phyloP scores from a whole-genome alignment of 2,113 vertebrate genomes.

The Notarius lentiginosus region DNA sequence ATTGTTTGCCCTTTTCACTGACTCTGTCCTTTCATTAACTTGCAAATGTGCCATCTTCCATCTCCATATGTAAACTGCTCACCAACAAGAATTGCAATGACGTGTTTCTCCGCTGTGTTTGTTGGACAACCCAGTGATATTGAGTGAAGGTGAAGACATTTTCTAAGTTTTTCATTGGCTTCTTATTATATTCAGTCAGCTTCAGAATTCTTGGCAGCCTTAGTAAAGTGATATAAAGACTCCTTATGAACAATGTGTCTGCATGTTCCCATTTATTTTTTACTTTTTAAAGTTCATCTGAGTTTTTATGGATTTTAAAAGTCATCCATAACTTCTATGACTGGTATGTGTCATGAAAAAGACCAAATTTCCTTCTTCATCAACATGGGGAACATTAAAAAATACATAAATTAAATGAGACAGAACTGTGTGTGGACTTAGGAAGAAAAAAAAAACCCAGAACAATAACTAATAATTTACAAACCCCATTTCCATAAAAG shows the following conservation, averaged over 20 bases:
- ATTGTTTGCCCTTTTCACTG: conserved; percentile 65
- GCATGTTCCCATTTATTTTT: not conserved
- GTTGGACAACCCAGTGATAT: conserved; percentile 42
- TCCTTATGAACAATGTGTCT: not conserved
- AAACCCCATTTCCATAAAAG: too few species aligned
- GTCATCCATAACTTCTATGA: not conserved
- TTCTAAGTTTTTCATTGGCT: not conserved
- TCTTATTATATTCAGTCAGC: not conserved
- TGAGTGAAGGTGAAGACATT: conserved; percentile 2
- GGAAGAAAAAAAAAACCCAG: not conserved
- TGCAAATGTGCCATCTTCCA: conserved; percentile 58
- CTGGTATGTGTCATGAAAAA: not conserved
- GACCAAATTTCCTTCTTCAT: not conserved
- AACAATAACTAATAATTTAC: not conserved
- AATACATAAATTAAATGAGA: not conserved
- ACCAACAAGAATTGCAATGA: conserved; percentile 50
- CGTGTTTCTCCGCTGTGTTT: conserved; percentile 20
- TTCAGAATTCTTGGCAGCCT: not conserved
- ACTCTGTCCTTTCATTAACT: conserved; percentile 58
- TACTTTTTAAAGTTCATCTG: not conserved
- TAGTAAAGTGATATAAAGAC: not conserved
- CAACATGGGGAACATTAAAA: not conserved
- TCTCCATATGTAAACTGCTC: conserved; percentile 53
- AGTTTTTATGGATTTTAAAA: not conserved
- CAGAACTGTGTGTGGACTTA: not conserved